Evolutionary conservation across 2,888 invertebrate genomes (phyloP).

Genomic region (Coecobrya sp.): DNA sequence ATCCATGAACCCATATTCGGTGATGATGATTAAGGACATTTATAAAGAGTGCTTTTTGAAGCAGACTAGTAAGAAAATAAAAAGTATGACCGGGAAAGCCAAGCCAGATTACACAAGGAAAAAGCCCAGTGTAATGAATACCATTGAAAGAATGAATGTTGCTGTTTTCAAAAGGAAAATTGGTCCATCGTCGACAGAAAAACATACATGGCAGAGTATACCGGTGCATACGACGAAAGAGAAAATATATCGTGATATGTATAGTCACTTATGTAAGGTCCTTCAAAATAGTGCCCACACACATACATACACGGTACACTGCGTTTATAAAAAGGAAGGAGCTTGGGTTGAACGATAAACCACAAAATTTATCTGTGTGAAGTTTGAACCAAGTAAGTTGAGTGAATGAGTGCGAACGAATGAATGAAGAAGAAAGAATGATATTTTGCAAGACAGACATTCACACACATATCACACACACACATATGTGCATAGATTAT

Average conservation of each 20-base stretch:
- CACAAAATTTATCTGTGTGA: constrained; percentile 66
- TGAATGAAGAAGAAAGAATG: constrained; percentile 22
- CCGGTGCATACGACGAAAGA: neutral
- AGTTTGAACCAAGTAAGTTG: constrained; percentile 15
- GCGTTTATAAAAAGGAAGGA: neutral
- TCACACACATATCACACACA: neutral
- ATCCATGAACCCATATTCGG: neutral
- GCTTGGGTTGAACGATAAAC: constrained; percentile 63
- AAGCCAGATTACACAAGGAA: neutral
- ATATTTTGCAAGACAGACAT: constrained; percentile 1
- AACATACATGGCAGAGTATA: neutral
- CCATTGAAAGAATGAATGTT: neutral
- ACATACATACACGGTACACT: neutral
- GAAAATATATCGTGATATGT: neutral
- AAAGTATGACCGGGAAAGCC: neutral
- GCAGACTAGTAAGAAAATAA: neutral
- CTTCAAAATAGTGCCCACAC: neutral
- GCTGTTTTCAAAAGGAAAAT: constrained; percentile 50
- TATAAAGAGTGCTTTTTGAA: neutral
- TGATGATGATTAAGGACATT: neutral
- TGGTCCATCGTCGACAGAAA: constrained; percentile 14
- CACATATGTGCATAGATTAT: neutral
- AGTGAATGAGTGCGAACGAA: constrained; percentile 16
- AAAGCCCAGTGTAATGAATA: constrained; percentile 18
- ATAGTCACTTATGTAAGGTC: neutral